Evolutionary conservation across 2,797 vertebrate genomes (phyloP), one percentile per base, ranked within the genome.

Genomic region (Paedocypris micromegethes): DNA sequence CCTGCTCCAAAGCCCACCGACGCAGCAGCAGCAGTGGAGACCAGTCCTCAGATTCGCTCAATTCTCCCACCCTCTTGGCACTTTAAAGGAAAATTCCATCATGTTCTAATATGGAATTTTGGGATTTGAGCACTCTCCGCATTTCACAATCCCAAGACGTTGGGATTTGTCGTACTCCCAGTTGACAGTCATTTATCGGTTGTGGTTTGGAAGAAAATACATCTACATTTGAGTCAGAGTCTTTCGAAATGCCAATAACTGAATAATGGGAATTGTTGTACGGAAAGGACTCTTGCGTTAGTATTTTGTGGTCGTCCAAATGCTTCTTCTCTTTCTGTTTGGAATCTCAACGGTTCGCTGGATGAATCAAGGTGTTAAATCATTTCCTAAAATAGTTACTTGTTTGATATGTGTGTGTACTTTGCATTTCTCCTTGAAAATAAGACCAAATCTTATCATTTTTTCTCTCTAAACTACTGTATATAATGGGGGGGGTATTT

Each of bases 11-110:
- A 90, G 97, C 97, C 72, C 97, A 99, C 82, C 93, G 96, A 77
- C 92, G 96, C 80, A 98, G 96, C 92, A 98, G 96, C 87, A 98
- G 96, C 92, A 97, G 96, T 0, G 97, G 97, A 8, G 97, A 99
- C 84, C 96, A 98, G 82, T 98, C 96, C 3, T 98, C 97, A 7
- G 97, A 98, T 92, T 98, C 96, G 80, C 96, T 98, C 88, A 98
- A 98, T 92, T 98, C 96, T 37, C 97, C 97, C 47, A 98, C 97
- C 66, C 90, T 98, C 61, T 88, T 98, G 87, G 96, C 97, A 0
- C 92, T 98, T 90, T 99, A 92, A 97, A 83, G 48, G 49, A 49
- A 49, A 3, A 38, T 8, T 41, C 4, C 5, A 49, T 9, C 45
- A 39, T 49, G 23, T 23, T 23, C 23, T 23, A 23, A 23, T 23